Base-by-base conservation (phyloP, 2,113 vertebrate genomes). In the Micromys minutus region DNA sequence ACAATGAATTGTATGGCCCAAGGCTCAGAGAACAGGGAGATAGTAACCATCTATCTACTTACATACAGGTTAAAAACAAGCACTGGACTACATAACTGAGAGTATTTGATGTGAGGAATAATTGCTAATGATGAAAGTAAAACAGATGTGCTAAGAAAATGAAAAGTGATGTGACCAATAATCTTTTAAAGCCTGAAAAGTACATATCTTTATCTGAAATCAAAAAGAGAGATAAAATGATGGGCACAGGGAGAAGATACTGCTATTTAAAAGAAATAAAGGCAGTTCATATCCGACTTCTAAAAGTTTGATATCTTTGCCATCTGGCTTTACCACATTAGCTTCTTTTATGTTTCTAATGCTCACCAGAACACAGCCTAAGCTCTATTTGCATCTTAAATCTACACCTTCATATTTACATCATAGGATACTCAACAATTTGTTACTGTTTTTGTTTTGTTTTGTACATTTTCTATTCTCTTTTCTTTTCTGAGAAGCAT, bases 211-310 rank as follows among this genome's bases (percentile, higher is more conserved):
- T 11, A 5, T 85, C 55, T 89, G 57, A 91, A 85, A 91, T 19
- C 81, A 74, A 90, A 80, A 94, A 15, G 36, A 94, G 26, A 76
- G 36, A 69, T 83, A 39, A 89, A 91, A 63, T 65, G 59, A 57
- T 93, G 6, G 16, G 16, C 79, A 52, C 29, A 93, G 88, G 92
- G 36, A 91, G 22, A 65, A 79, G 47, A 52, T 87, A 39, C 17
- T 72, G 55, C 59, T 91, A 12, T 80, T n/a, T 47, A 61, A 80
- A 87, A 92, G n/a, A 89, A 94, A 76, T 39, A 59, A 93, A 75
- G 24, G 81, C 61, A 39, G 29, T 79, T 95, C 69, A 92, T 19
- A 76, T 72, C 26, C 63, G 19, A 92, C 45, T 61, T 89, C 31
- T 29, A 11, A 50, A 92, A 88, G 55, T 86, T 45, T 87, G 26